These are phyloP conservation scores for Standfussiana lucernea DNA, from an alignment of 2,888 invertebrate species.

Conservation along the genomic window DNA sequence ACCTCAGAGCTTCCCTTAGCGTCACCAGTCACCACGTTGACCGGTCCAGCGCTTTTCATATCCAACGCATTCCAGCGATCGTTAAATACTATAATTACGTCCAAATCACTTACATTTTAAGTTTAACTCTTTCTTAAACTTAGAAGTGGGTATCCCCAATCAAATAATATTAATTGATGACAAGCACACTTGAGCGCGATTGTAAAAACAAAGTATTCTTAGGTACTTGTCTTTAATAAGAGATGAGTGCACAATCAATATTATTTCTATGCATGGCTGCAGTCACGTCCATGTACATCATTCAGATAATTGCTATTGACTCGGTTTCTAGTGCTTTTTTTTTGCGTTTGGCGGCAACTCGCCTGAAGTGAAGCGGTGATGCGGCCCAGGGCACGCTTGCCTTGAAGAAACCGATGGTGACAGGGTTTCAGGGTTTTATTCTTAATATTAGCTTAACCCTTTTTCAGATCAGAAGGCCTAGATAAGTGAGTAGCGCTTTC, in stretches of 20 bases:
- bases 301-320: conserved; percentile 8
- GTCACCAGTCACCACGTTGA: background rate
- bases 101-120: background rate
- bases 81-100: background rate
- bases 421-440: background rate
- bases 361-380: too few species aligned
- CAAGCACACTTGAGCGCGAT: background rate
- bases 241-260: conserved; percentile 9
- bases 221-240: conserved; percentile 5
- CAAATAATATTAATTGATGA: background rate
- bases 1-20: background rate
- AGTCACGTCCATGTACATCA: conserved; percentile 28
- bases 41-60: background rate
- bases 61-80: background rate
- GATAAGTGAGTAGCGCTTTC: too few species aligned
- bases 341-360: too few species aligned
- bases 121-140: background rate
- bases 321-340: background rate
- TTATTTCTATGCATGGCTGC: conserved; percentile 34
- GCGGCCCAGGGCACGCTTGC: too few species aligned
- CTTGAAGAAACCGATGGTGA: too few species aligned
- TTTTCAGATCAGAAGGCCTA: too few species aligned
- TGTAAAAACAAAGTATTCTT: background rate
- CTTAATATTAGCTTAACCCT: too few species aligned
- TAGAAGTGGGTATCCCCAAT: conserved; percentile 1